Conservation (phyloP, 2,113 vertebrate species). For the Zosterops japonicus region DNA sequence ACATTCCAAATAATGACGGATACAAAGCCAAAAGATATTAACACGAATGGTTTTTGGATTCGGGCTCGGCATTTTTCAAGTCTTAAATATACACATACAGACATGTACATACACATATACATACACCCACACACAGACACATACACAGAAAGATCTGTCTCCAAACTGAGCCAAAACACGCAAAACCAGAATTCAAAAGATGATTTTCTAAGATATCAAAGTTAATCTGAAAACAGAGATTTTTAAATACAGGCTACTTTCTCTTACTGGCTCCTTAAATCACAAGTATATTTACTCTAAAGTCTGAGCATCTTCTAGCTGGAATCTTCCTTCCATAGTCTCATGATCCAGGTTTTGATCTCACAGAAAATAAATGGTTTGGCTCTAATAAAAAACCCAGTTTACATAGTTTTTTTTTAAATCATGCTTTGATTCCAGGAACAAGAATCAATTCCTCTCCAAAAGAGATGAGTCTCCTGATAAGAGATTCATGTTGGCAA, state of each 20-base stretch:
- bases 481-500: not conserved
- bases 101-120: constrained; percentile 19
- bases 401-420: not conserved
- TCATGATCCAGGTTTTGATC: not conserved
- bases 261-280: not conserved
- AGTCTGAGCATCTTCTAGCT: not conserved
- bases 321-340: not conserved
- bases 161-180: constrained; percentile 2
- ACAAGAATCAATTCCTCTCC: not conserved
- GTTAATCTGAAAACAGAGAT: not conserved
- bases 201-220: not conserved
- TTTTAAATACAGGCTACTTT: not conserved
- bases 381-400: not conserved
- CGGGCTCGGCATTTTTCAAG: not conserved
- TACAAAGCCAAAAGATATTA: constrained; percentile 45
- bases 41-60: not conserved
- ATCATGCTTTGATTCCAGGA: not conserved
- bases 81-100: constrained; percentile 25
- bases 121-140: constrained; percentile 27
- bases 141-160: constrained; percentile 15
- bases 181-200: not conserved
- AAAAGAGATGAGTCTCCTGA: not conserved
- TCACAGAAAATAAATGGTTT: not conserved
- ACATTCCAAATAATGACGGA: constrained; percentile 9
- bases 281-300: not conserved